Conservation (phyloP, 2,888 invertebrate species). For the Folsomia manolachei region DNA sequence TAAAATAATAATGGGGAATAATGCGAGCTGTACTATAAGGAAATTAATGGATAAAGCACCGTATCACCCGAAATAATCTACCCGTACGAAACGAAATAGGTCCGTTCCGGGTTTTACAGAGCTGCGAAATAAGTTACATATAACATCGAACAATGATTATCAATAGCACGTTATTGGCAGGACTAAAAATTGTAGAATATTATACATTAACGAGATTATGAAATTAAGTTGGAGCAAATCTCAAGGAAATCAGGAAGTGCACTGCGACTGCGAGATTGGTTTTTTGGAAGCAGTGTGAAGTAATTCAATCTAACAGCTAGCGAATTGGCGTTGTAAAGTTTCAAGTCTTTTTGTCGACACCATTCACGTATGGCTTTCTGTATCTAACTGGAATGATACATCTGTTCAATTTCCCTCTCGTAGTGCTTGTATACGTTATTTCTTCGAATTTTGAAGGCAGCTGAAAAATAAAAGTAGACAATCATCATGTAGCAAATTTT, state of each 20-base stretch:
- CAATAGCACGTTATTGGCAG: not conserved
- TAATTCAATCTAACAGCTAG: too few species aligned
- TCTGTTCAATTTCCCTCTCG: conserved; percentile 54
- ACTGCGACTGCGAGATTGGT: not conserved
- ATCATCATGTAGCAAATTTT: not conserved
- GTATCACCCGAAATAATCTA: not conserved
- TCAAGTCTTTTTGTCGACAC: not conserved
- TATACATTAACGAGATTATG: not conserved
- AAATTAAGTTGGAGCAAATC: not conserved
- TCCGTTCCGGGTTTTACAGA: not conserved
- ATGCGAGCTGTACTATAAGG: not conserved
- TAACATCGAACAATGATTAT: not conserved
- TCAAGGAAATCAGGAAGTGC: too few species aligned
- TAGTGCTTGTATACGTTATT: conserved; percentile 57
- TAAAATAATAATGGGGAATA: not conserved
- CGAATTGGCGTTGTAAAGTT: not conserved
- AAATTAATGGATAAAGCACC: not conserved
- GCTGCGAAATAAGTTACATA: not conserved
- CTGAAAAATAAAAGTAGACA: conserved; percentile 43
- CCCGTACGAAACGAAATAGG: too few species aligned
- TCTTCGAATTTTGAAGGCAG: conserved; percentile 60
- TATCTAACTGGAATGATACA: conserved; percentile 52
- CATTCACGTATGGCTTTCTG: not conserved
- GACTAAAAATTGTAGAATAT: too few species aligned
- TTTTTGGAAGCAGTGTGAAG: not conserved